A percentile compares a stretch with the other conserved stretches of the same genome.
phyloP scores from a whole-genome alignment of 1,140 invertebrate species.

The Choristoneura fumiferana region DNA sequence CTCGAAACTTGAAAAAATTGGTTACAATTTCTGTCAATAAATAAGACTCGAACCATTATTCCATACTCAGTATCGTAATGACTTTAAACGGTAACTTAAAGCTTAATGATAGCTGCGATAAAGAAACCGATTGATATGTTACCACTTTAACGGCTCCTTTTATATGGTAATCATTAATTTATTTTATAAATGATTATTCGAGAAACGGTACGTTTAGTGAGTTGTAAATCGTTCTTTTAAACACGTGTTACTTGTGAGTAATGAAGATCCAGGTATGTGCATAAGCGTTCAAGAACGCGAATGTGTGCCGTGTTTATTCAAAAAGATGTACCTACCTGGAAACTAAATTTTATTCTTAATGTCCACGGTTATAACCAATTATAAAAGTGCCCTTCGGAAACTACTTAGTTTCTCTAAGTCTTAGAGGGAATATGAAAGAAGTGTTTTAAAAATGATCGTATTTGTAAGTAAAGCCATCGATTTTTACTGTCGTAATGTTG shows the following conservation, averaged over 20 bases:
- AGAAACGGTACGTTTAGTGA: conserved; percentile 8
- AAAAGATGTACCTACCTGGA: no score
- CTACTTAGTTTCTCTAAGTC: no score
- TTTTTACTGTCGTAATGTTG: no score
- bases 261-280: not conserved
- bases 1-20: no score
- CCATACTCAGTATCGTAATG: conserved; percentile 22
- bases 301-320: no score
- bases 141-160: not conserved
- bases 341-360: no score
- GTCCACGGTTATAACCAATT: no score
- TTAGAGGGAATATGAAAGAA: no score
- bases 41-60: conserved; percentile 21
- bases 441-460: no score
- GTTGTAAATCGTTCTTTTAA: conserved; percentile 9
- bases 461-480: no score
- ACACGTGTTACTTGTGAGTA: conserved; percentile 6
- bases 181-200: not conserved
- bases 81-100: conserved; percentile 24
- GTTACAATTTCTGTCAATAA: conserved; percentile 14
- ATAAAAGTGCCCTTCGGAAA: no score
- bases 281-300: no score
- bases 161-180: conserved; percentile 12
- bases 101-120: conserved; percentile 19
- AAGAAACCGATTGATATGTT: conserved; percentile 1